Conservation (phyloP, 2,888 invertebrate genomes). For the Pardosa pseudoannulata region DNA sequence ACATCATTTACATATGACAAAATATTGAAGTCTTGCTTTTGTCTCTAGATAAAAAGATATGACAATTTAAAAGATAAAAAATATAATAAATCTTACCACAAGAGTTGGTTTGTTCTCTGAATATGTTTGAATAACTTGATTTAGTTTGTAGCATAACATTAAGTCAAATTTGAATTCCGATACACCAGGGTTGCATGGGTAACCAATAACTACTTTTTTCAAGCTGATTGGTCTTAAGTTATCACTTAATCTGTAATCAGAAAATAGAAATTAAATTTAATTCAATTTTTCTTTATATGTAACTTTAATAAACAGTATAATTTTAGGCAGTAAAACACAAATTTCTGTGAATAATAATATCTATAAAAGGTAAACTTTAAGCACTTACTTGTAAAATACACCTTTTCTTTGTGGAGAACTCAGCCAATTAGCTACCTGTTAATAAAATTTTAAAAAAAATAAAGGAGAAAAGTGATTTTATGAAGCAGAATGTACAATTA, state of each 20-base stretch:
- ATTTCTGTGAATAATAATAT: too few relatives aligned
- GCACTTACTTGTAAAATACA: conserved; percentile 77
- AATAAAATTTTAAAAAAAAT: not conserved
- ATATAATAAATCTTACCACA: conserved; percentile 58
- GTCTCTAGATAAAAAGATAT: too few relatives aligned
- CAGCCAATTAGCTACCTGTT: conserved; percentile 83
- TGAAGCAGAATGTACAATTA: not conserved
- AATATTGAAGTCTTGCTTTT: too few relatives aligned
- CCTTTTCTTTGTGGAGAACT: conserved; percentile 78
- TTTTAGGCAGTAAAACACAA: too few relatives aligned
- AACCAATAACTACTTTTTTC: conserved; percentile 85
- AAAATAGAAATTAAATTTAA: not conserved
- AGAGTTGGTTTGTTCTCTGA: conserved; percentile 85
- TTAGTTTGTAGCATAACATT: conserved; percentile 85
- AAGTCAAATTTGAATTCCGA: conserved; percentile 87
- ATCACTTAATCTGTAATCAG: conserved; percentile 82
- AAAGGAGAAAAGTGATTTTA: not conserved
- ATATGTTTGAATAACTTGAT: conserved; percentile 83
- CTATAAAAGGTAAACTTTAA: too few relatives aligned
- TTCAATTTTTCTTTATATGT: not conserved
- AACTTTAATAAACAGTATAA: not conserved
- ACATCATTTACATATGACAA: too few relatives aligned
- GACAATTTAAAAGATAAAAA: not conserved
- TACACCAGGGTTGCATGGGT: conserved; percentile 81
- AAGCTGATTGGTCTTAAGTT: conserved; percentile 85